Percentiles rank a stretch among this genome's conserved stretches.
These are phyloP conservation scores for Hypotaenidia okinawae DNA, from an alignment of 2,797 vertebrate genomes.

Conservation along the genomic window DNA sequence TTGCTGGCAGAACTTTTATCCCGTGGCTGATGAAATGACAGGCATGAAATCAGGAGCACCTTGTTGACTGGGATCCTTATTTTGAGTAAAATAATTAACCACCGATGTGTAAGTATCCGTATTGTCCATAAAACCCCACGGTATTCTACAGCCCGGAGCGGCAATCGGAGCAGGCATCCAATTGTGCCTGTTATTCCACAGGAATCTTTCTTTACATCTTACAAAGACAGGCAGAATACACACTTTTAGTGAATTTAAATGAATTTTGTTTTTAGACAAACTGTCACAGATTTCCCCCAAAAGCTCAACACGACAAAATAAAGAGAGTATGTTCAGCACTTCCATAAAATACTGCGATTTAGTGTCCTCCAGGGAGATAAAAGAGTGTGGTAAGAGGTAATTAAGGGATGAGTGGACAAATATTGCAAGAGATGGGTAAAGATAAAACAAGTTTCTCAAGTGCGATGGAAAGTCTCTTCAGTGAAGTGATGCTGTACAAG, in stretches of 20 bases:
- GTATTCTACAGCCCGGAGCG: background rate
- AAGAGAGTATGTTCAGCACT: background rate
- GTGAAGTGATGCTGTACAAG: slow-evolving; percentile 2
- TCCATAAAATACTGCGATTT: fast-evolving
- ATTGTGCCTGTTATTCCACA: background rate
- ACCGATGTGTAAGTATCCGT: slow-evolving; percentile 1
- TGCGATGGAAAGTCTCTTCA: slow-evolving; percentile 33
- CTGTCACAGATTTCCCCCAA: background rate
- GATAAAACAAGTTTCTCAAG: slow-evolving; percentile 39
- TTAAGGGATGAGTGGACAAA: slow-evolving; percentile 6
- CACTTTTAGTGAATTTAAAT: slow-evolving; percentile 32
- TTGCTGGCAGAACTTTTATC: slow-evolving; percentile 11
- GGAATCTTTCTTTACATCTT: slow-evolving; percentile 11
- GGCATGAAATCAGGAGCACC: background rate
- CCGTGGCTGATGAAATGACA: too few relatives aligned
- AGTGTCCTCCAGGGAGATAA: background rate
- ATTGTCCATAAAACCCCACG: background rate
- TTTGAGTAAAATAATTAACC: background rate
- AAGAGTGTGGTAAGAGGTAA: background rate
- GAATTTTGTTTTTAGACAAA: slow-evolving; percentile 18
- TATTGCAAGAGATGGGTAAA: background rate
- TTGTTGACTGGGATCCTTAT: background rate
- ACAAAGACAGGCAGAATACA: slow-evolving; percentile 3
- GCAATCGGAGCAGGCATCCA: background rate
- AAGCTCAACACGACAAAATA: background rate